Conservation (phyloP, 35 echinoderm and acorn worm genomes). For the Anneissia japonica region DNA sequence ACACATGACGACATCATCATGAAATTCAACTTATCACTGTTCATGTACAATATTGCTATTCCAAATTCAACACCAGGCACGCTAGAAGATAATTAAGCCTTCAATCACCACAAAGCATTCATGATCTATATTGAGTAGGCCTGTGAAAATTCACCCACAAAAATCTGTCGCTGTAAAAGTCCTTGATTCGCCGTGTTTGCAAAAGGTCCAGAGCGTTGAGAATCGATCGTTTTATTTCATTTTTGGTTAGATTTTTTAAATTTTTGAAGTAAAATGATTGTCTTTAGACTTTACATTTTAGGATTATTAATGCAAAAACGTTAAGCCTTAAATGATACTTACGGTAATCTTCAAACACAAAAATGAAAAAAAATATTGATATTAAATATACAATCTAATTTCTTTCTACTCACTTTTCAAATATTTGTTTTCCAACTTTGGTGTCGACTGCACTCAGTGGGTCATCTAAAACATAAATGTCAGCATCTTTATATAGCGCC, state of each 20-base stretch:
- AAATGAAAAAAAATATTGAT: too few species aligned
- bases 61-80: neutral
- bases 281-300: neutral
- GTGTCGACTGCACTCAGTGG: slow-evolving; percentile 84
- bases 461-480: slow-evolving; percentile 70
- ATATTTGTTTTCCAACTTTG: slow-evolving; percentile 77
- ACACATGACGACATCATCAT: neutral
- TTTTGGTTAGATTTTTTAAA: slow-evolving; percentile 17
- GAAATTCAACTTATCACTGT: neutral
- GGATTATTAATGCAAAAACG: neutral
- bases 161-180: too few species aligned
- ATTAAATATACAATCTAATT: too few species aligned
- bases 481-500: slow-evolving; percentile 66
- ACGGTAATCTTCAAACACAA: neutral
- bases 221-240: too few species aligned
- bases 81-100: slow-evolving; percentile 1
- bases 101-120: neutral
- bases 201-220: too few species aligned
- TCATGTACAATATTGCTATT: too few species aligned
- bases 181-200: too few species aligned
- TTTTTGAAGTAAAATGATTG: slow-evolving; percentile 15
- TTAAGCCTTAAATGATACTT: neutral
- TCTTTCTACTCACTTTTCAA: slow-evolving; percentile 73
- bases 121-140: neutral
- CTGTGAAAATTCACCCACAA: too few species aligned